phyloP scores from a whole-genome alignment of 2,113 vertebrate species.

The Pitta sordida region DNA sequence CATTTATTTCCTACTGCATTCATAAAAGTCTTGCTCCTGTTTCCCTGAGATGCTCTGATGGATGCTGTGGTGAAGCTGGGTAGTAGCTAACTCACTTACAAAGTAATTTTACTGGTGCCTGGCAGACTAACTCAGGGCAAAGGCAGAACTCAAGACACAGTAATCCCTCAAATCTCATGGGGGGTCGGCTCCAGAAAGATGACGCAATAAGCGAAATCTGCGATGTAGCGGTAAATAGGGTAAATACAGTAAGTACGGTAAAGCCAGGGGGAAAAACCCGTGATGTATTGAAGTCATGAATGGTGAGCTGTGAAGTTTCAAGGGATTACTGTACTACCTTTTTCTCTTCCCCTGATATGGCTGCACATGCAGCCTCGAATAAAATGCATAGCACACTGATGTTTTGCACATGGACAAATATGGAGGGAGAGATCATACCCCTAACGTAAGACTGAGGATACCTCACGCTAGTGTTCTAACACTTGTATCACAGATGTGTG shows the following conservation, averaged over 20 bases:
- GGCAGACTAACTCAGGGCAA: neutral
- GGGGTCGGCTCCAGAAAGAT: too few species aligned
- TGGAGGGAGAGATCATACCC: neutral
- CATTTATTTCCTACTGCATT: neutral
- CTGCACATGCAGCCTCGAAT: neutral
- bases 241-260: too few species aligned
- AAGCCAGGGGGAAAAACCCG: too few species aligned
- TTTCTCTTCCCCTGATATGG: neutral
- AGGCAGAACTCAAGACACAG: neutral
- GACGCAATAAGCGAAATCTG: too few species aligned
- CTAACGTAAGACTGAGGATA: neutral
- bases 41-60: neutral
- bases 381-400: neutral
- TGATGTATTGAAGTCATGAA: too few species aligned
- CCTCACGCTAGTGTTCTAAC: neutral
- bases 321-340: too few species aligned
- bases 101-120: neutral
- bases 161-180: too few species aligned
- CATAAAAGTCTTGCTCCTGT: neutral
- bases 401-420: neutral
- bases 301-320: too few species aligned
- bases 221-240: too few species aligned
- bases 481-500: rapidly evolving
- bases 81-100: neutral
- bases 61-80: neutral